Evolutionary conservation across 2,113 vertebrate species (phyloP), one percentile per base, ranked within the genome.

Genomic region (Probosciger aterrimus): DNA sequence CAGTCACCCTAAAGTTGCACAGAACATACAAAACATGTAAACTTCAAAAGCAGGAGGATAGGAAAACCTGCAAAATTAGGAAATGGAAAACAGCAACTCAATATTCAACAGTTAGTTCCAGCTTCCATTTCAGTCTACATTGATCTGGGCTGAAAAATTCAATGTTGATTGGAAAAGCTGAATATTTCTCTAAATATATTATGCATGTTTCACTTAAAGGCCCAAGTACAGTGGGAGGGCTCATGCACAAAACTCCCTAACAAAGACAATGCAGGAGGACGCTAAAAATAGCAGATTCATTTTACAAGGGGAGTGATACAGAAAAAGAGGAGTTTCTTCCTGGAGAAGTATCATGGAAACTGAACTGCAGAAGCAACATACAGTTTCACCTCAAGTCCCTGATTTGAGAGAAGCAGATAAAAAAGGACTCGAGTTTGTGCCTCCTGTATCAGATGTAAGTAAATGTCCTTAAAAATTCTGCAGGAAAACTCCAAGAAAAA

Each of bases 1-100:
- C 0, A 0, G 43, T 46, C 55, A 43, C 33, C 68, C 24, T 39
- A 3, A 47, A 88, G n/a, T 71, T 3, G 4, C n/a, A 43, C 0
- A 33, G 19, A 87, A 68, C 14, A 47, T 4, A 84, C 2, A 75
- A 59, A 89, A 63, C 33, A 63, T 0, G 0, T 7, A 39, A 77
- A 79, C 3, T 35, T 9, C 16, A 70, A 37, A 69, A 92, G 9
- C 1, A 55, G 49, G 11, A 8, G 20, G 57, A 75, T 3, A 59
- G 37, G 7, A 92, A 77, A 80, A 37, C 9, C 46, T 76, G 28
- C 37, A 57, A 79, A 84, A 85, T 11, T 18, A 70, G 18, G 18
- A 78, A 92, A 64, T 1, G 7, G 46, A 18, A 28, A 75, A 79
- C 9, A 76, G 8, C 9, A 71, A 91, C 25, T 90, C 31, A 46